These are phyloP conservation scores for Machimus rusticus DNA, from an alignment of 2,888 invertebrate species.

Conservation along the genomic window DNA sequence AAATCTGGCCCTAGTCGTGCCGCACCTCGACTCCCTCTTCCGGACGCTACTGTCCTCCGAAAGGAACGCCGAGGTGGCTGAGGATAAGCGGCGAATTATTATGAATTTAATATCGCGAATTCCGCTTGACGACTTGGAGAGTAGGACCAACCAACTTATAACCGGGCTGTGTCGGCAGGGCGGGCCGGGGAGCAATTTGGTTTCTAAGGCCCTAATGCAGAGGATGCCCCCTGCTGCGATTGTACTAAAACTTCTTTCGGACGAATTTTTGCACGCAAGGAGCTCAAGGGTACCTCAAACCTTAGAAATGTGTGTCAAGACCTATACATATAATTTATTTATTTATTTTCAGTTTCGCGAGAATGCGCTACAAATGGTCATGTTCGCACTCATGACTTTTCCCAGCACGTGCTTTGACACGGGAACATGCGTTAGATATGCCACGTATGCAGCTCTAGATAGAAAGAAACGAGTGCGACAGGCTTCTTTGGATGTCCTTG, in stretches of 20 bases:
- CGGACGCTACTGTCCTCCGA: slow-evolving; percentile 72
- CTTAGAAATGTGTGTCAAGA: background rate
- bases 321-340: background rate
- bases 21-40: slow-evolving; percentile 70
- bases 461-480: slow-evolving; percentile 78
- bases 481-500: slow-evolving; percentile 80
- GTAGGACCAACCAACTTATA: slow-evolving; percentile 60
- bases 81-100: slow-evolving; percentile 59
- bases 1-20: slow-evolving; percentile 66
- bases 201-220: slow-evolving; percentile 63
- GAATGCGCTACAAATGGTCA: slow-evolving; percentile 77
- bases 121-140: slow-evolving; percentile 62
- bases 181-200: slow-evolving; percentile 61
- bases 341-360: slow-evolving; percentile 68
- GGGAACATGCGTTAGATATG: slow-evolving; percentile 61
- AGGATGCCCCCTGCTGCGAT: slow-evolving; percentile 62
- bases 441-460: slow-evolving; percentile 63
- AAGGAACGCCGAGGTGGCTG: slow-evolving; percentile 62
- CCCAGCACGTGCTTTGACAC: slow-evolving; percentile 78
- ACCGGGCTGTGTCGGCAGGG: slow-evolving; percentile 62
- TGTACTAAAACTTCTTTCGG: slow-evolving; percentile 60
- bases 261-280: slow-evolving; percentile 62
- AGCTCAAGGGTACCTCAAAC: slow-evolving; percentile 59
- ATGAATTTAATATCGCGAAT: slow-evolving; percentile 61
- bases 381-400: slow-evolving; percentile 79